Conservation (phyloP, 2,888 invertebrate species). For the Andrena trimmerana region DNA sequence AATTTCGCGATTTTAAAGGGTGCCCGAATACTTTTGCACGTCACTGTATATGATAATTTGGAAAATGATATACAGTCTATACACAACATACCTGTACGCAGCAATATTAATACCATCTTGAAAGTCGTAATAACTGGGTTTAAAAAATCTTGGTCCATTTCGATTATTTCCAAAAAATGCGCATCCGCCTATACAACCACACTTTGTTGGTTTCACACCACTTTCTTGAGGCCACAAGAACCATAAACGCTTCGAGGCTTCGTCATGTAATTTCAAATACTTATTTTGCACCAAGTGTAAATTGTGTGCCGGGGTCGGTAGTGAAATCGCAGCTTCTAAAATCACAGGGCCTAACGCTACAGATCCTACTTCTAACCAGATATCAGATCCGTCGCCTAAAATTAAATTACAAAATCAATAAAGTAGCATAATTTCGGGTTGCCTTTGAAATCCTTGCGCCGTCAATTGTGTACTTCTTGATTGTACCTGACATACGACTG, state of each 20-base stretch:
- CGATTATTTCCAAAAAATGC: constrained; percentile 97
- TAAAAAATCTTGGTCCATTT: constrained; percentile 95
- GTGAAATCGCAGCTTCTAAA: constrained; percentile 94
- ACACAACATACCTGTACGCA: constrained; percentile 87
- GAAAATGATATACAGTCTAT: constrained; percentile 52
- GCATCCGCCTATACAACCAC: constrained; percentile 98
- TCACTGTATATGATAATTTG: neutral
- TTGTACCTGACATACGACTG: constrained; percentile 82
- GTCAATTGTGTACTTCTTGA: neutral
- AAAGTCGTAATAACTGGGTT: constrained; percentile 92
- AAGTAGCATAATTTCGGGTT: neutral
- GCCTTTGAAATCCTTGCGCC: neutral
- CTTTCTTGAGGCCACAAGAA: constrained; percentile 95
- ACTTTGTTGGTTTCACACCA: constrained; percentile 89
- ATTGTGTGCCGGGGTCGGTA: constrained; percentile 92
- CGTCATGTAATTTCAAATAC: constrained; percentile 93
- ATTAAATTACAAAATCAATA: neutral
- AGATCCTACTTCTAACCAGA: constrained; percentile 97
- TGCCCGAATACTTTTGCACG: no score
- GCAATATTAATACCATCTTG: constrained; percentile 94
- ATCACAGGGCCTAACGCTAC: constrained; percentile 95
- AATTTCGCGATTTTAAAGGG: no score
- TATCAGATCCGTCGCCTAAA: constrained; percentile 87
- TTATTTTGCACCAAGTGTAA: constrained; percentile 93
- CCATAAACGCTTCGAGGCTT: constrained; percentile 94